phyloP scores from a whole-genome alignment of 2,113 vertebrate genomes.

The Bubo blakistoni region DNA sequence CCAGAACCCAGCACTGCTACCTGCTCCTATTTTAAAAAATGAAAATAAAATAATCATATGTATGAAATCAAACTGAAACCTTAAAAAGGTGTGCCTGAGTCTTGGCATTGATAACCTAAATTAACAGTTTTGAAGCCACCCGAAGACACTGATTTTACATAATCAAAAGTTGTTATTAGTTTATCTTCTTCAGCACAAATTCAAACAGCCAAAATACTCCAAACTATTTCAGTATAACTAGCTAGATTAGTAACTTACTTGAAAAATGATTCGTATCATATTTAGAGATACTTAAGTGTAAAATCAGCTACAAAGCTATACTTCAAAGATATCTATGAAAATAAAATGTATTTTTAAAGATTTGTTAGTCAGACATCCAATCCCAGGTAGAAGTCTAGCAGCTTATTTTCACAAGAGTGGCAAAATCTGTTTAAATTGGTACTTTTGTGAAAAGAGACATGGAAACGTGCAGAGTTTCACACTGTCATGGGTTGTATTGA shows the following conservation, averaged over 20 bases:
- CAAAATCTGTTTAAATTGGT: neutral
- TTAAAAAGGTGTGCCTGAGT: neutral
- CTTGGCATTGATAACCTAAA: neutral
- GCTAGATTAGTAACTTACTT: neutral
- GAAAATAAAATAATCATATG: neutral
- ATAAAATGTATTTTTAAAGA: neutral
- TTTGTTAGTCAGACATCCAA: neutral
- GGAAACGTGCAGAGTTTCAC: neutral
- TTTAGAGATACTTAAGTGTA: neutral
- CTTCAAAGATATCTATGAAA: neutral
- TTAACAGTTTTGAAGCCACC: neutral
- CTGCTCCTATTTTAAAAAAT: neutral
- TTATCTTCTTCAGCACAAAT: neutral
- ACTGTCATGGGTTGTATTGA: neutral
- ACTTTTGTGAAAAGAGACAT: neutral
- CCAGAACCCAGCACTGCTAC: slow-evolving; percentile 19
- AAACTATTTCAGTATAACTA: neutral
- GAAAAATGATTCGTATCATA: neutral
- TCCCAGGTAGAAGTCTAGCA: neutral
- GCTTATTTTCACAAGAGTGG: neutral
- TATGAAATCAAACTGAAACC: neutral
- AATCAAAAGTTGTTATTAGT: neutral
- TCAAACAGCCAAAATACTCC: neutral
- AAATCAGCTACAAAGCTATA: neutral
- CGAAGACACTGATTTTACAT: neutral